phyloP scores from a whole-genome alignment of 2,113 vertebrate genomes.

The Myrmecophaga tridactyla region DNA sequence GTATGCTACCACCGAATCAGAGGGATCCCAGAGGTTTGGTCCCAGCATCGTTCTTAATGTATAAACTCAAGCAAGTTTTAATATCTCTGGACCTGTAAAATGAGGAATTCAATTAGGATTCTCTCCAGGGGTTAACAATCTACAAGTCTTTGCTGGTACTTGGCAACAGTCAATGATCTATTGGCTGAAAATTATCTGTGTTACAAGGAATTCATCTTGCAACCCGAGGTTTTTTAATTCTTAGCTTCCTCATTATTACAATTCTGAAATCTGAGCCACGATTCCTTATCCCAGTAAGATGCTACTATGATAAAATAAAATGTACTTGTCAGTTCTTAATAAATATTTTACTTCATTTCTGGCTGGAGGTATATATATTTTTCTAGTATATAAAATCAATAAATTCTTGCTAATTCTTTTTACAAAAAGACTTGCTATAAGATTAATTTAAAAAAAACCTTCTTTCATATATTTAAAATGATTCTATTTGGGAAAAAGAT shows the following conservation, averaged over 20 bases:
- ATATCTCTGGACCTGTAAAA: not conserved
- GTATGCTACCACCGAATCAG: not conserved
- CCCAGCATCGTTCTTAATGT: not conserved
- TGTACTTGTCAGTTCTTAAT: not conserved
- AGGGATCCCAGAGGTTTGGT: not conserved
- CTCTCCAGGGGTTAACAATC: not conserved
- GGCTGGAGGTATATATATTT: not conserved
- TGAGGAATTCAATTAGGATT: not conserved
- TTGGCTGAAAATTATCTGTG: not conserved
- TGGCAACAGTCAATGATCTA: not conserved
- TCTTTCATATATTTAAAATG: not conserved
- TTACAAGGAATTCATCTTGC: conserved; percentile 21
- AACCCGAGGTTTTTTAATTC: conserved; percentile 17
- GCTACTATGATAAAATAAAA: not conserved
- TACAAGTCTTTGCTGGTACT: not conserved
- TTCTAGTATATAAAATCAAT: conserved; percentile 17
- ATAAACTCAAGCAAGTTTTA: not conserved
- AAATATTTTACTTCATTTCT: conserved; percentile 11
- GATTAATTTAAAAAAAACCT: conserved; percentile 6
- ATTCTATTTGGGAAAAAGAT: conserved; percentile 31
- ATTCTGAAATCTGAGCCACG: conserved; percentile 3
- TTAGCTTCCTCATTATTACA: conserved; percentile 1
- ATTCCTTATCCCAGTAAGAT: not conserved
- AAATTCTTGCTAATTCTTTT: conserved; percentile 18
- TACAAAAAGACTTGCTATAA: not conserved